Conservation (phyloP, 2,797 vertebrate species). For the Coregonus ussuriensis region DNA sequence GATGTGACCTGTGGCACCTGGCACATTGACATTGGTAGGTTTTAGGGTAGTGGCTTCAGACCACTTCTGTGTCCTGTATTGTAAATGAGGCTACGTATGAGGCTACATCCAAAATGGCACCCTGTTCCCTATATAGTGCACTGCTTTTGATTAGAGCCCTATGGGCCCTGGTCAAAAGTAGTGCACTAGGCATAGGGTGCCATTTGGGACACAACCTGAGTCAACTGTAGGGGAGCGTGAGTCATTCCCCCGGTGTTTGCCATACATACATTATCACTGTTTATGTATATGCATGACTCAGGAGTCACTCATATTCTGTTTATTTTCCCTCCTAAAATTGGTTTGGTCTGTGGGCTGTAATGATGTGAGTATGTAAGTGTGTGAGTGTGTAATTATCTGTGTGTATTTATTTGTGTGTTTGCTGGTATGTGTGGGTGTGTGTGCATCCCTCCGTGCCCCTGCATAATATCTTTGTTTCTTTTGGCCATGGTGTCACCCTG, state of each 20-base stretch:
- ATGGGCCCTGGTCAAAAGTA: not conserved
- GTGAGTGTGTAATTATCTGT: slow-evolving; percentile 19
- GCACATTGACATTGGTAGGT: slow-evolving; percentile 2
- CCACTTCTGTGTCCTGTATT: not conserved
- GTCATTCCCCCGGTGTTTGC: slow-evolving; percentile 7
- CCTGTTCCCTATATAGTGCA: not conserved
- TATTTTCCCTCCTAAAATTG: slow-evolving; percentile 26
- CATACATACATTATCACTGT: slow-evolving; percentile 8
- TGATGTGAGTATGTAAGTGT: not conserved
- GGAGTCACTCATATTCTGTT: slow-evolving; percentile 14
- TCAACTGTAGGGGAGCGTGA: not conserved
- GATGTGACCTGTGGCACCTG: not conserved
- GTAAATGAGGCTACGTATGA: not conserved
- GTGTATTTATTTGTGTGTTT: slow-evolving; percentile 13
- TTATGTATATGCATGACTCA: not conserved
- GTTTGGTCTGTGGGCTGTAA: slow-evolving; percentile 25
- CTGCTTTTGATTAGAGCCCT: not conserved
- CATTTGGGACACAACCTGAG: not conserved
- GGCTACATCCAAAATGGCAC: not conserved
- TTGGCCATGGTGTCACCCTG: slow-evolving; percentile 26
- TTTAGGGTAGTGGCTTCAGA: not conserved
- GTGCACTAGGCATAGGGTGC: not conserved
- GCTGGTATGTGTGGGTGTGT: slow-evolving; percentile 6
- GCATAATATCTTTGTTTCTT: slow-evolving; percentile 27
- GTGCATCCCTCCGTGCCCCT: not conserved